A percentile compares a stretch with the other conserved stretches of the same genome.
These are phyloP conservation scores for Liasis olivaceus DNA, from an alignment of 2,797 vertebrate genomes.

Conservation along the genomic window DNA sequence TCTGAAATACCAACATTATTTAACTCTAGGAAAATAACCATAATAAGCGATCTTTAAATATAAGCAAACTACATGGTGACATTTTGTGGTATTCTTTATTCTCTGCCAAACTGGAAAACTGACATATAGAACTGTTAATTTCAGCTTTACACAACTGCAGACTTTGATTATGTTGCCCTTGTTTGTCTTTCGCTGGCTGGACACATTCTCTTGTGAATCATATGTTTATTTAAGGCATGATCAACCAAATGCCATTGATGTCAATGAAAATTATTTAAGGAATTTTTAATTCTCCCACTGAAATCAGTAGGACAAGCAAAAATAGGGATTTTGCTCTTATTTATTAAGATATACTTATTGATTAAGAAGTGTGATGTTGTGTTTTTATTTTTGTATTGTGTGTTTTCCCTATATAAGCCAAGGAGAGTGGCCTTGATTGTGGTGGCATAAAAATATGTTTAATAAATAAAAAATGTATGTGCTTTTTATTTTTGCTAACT, in stretches of 20 bases:
- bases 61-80: slow-evolving; percentile 41
- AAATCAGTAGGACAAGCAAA: not conserved
- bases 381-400: not conserved
- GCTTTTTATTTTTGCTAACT: not conserved
- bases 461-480: not conserved
- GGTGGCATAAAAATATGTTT: not conserved
- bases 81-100: slow-evolving; percentile 32
- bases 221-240: slow-evolving; percentile 3
- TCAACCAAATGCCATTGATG: not conserved
- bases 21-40: slow-evolving; percentile 47
- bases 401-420: not conserved
- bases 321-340: not conserved
- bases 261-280: not conserved
- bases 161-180: slow-evolving; percentile 4
- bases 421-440: not conserved
- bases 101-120: not conserved
- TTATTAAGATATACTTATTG: not conserved
- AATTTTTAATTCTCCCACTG: not conserved
- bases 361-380: not conserved
- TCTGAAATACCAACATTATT: slow-evolving; percentile 35
- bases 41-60: slow-evolving; percentile 53
- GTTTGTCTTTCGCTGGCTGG: not conserved
- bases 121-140: not conserved
- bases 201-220: not conserved
- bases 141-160: not conserved